Conservation (phyloP, 2,113 vertebrate genomes). For the Saccopteryx bilineata region DNA sequence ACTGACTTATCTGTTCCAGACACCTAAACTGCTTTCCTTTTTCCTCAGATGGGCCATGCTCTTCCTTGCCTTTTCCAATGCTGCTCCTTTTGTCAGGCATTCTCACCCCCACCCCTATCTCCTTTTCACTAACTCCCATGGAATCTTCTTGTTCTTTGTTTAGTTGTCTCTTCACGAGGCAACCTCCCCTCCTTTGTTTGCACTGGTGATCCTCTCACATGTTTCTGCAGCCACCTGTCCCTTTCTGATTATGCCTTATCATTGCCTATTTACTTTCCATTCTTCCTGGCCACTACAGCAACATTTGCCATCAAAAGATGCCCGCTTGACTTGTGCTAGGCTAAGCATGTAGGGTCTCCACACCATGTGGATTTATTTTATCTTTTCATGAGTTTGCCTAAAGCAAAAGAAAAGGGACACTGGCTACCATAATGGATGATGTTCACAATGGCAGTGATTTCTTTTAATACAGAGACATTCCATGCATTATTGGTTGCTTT, state of each 20-base stretch:
- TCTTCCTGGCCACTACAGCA: neutral
- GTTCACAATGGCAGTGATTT: neutral
- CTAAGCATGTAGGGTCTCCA: neutral
- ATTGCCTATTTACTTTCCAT: neutral
- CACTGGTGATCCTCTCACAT: neutral
- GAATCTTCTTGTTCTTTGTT: neutral
- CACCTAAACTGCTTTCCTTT: neutral
- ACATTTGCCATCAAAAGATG: neutral
- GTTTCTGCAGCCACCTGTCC: neutral
- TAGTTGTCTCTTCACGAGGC: neutral
- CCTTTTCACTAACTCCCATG: neutral
- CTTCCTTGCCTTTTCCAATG: neutral
- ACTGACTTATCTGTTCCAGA: neutral
- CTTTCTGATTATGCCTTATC: neutral
- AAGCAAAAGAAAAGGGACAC: slow-evolving; percentile 31
- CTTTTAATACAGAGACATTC: slow-evolving; percentile 41
- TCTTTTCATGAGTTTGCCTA: slow-evolving; percentile 50
- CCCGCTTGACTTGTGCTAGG: neutral
- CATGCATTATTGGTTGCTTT: slow-evolving; percentile 4
- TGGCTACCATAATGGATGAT: neutral
- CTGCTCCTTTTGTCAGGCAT: neutral
- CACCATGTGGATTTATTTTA: neutral
- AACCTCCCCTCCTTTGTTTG: neutral
- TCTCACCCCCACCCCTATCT: fast-evolving
- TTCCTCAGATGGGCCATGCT: neutral